A percentile compares a stretch with the other conserved stretches of the same genome.
Conservation (phyloP, 2,888 invertebrate species). For the Gymnosoma rotundatum region DNA sequence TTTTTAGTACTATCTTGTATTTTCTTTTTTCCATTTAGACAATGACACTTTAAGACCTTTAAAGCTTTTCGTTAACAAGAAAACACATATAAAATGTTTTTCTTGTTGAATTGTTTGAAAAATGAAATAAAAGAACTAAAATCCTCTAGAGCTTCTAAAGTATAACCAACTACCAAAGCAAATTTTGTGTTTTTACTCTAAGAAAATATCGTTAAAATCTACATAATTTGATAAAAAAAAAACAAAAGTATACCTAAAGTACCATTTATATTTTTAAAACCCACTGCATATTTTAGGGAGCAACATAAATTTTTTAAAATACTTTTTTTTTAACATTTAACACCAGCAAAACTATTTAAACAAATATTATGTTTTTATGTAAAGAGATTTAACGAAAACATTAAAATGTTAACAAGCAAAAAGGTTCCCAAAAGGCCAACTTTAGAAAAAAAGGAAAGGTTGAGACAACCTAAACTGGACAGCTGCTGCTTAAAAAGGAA, state of each 20-base stretch:
- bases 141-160: too few species aligned
- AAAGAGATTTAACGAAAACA: conserved; percentile 2
- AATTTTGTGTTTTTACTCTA: too few species aligned
- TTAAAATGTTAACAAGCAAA: conserved; percentile 20
- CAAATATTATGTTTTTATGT: conserved; percentile 29
- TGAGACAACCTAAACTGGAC: background rate
- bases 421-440: conserved; percentile 20
- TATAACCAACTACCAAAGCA: too few species aligned
- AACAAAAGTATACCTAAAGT: conserved; percentile 19
- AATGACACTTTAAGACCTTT: conserved; percentile 54
- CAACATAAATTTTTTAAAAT: conserved; percentile 8
- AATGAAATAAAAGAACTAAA: too few species aligned
- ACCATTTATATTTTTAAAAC: conserved; percentile 13
- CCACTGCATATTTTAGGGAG: conserved; percentile 46
- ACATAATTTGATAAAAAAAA: conserved; percentile 47
- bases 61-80: conserved; percentile 37
- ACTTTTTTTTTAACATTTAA: conserved; percentile 24
- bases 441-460: background rate
- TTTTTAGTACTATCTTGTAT: background rate
- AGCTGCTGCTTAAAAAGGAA: background rate
- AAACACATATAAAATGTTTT: conserved; percentile 39
- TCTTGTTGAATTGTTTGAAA: conserved; percentile 11
- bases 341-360: conserved; percentile 42
- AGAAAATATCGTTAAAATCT: conserved; percentile 16
- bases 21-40: conserved; percentile 4